phyloP scores from a whole-genome alignment of 92 coral and sea anemone genomes.

The Parazoanthus swiftii region DNA sequence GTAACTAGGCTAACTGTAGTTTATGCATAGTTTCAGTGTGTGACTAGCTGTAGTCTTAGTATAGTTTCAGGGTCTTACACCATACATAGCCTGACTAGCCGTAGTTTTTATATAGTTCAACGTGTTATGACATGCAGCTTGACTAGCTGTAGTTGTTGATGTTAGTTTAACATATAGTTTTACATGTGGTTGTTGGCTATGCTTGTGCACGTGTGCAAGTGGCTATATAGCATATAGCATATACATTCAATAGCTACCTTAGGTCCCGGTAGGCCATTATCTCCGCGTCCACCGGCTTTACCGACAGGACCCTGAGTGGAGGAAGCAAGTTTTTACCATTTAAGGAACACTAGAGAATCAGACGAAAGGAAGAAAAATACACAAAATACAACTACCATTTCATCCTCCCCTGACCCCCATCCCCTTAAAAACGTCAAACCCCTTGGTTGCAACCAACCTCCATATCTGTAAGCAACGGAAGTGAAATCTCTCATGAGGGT shows the following conservation, averaged over 20 bases:
- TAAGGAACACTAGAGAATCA: background rate
- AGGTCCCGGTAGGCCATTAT: background rate
- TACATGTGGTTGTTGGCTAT: background rate
- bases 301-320: slow-evolving; percentile 9
- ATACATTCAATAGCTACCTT: background rate
- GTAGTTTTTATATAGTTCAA: background rate
- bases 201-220: background rate
- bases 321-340: background rate
- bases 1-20: too few species aligned
- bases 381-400: too few species aligned
- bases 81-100: background rate
- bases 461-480: too few species aligned
- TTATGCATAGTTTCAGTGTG: too few species aligned
- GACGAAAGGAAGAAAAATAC: background rate
- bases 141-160: background rate
- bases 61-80: background rate
- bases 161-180: background rate
- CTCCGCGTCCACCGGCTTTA: background rate
- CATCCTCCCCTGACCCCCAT: too few species aligned
- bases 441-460: too few species aligned
- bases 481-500: too few species aligned
- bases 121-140: background rate
- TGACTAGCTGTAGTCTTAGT: too few species aligned
- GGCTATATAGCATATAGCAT: background rate
- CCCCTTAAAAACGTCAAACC: too few species aligned